A percentile compares a stretch with the other conserved stretches of the same genome.
Evolutionary conservation across 2,888 invertebrate genomes (phyloP).

Genomic region (Eupithecia tripunctaria): DNA sequence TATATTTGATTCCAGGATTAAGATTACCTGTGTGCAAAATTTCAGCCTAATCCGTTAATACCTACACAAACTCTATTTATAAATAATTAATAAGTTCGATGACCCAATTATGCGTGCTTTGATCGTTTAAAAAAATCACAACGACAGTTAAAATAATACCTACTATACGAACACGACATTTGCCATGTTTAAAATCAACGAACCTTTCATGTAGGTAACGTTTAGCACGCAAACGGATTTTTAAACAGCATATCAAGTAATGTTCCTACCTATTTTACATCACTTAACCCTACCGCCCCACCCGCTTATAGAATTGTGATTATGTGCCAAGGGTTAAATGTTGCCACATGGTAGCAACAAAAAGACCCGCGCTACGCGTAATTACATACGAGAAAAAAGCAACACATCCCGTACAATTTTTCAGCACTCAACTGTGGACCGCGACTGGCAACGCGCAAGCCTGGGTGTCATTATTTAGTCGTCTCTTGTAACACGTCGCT

Average conservation of each 20-base stretch:
- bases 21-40: too few relatives aligned
- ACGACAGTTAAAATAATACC: background rate
- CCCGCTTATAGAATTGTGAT: slow-evolving; percentile 10
- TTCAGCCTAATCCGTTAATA: too few relatives aligned
- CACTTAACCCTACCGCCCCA: background rate
- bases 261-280: slow-evolving; percentile 6
- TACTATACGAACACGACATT: background rate
- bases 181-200: background rate
- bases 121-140: background rate
- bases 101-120: background rate
- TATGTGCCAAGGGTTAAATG: background rate
- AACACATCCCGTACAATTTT: slow-evolving; percentile 45
- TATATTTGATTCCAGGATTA: too few relatives aligned
- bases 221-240: slow-evolving; percentile 8
- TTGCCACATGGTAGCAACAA: slow-evolving; percentile 18
- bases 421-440: slow-evolving; percentile 49
- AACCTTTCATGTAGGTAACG: background rate
- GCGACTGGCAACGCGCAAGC: slow-evolving; percentile 49
- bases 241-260: background rate
- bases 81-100: background rate
- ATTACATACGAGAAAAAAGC: slow-evolving; percentile 38
- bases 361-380: slow-evolving; percentile 30
- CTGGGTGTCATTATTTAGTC: slow-evolving; percentile 60
- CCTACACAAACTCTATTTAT: too few relatives aligned
- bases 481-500: slow-evolving; percentile 57